Base-by-base conservation (phyloP, 30 jellyfish, hydroid and myxozoan genomes). In the Turritopsis rubra region DNA sequence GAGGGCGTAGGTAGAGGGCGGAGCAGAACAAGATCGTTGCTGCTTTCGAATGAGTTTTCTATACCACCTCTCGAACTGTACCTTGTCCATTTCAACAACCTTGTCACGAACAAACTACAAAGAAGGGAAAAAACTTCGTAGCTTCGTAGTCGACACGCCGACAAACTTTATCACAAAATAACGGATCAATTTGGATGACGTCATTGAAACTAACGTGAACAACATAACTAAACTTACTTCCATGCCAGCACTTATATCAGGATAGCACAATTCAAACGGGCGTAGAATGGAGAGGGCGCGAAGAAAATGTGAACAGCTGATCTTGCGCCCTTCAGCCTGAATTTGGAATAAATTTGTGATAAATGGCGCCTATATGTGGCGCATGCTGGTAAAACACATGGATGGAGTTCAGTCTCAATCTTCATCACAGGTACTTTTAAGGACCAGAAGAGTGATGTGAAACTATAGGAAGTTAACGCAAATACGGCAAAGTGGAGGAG, bases 181-280 rank as follows among this genome's bases (percentile, higher is more conserved):
- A 28, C 17, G 23, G 28, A 75, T 13, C 77, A 19, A 19, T 75
- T 28, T 19, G n/a, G n/a, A n/a, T n/a, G n/a, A n/a, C n/a, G n/a
- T n/a, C n/a, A n/a, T n/a, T n/a, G n/a, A n/a, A n/a, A n/a, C n/a
- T n/a, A n/a, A n/a, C n/a, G n/a, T n/a, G n/a, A n/a, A n/a, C n/a
- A n/a, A n/a, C n/a, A n/a, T 19, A 7, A 65, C 7, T 29, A 19
- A 23, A 26, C 74, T 1, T 79, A 90, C 97, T 90, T 90, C 97
- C 21, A 90, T 84, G 0, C 91, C 97, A 29, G 97, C 97, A 90
- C 96, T 90, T 75, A 90, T 85, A 65, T 86, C 97, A 22, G 97
- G 97, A 60, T 85, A 81, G 72, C 95, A 79, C 24, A 90, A 71
- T 68, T 86, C 97, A 91, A 93, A 90, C n/a, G 94, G 85, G 21